Evolutionary conservation across 2,113 vertebrate genomes (phyloP), one percentile per base, ranked within the genome.

Genomic region (Xenopus borealis): DNA sequence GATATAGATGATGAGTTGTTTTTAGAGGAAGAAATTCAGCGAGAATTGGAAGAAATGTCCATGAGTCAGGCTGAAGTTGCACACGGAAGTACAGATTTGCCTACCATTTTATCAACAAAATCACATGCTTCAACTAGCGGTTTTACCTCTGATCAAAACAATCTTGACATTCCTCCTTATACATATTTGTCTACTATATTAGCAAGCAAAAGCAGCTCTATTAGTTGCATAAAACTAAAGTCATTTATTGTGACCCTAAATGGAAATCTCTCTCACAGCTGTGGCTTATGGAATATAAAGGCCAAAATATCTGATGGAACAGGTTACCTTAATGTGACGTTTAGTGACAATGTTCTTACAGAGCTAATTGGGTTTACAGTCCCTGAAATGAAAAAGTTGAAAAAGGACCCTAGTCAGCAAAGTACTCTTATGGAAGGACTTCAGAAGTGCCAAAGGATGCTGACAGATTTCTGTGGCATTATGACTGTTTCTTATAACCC

Each of bases 241-340:
- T 93, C 95, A 72, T 99, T 99, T 85, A 95, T 99, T 74, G 94
- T 99, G 66, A 99, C 97, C n/a, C 92, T 99, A 8, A 82, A 91
- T 67, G 94, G 95, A 79, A 99, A 91, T 80, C 91, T 99, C n/a
- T 91, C 85, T 79, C 90, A 82, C 82, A 91, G 12, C 66, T 85
- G 83, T 47, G 93, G 93, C 0, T 72, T 77, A 23, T 98, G 96
- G 96, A 80, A 85, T 72, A 65, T 99, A 68, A 86, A 82, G 18
- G 95, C 92, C 55, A 94, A 94, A 72, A 88, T 99, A 85, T 97
- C 96, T 14, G 97, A 98, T 18, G 96, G 96, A 12, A 94, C 92
- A 0, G 93, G 86, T 16, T 98, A 97, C 81, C 81, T 98, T 75
- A 95, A 99, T 65, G 95, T 95, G 79, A 88, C 92, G 73, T 90